Evolutionary conservation across 2,797 vertebrate species (phyloP), one percentile per base, ranked within the genome.

Genomic region (Tragopan temminckii): DNA sequence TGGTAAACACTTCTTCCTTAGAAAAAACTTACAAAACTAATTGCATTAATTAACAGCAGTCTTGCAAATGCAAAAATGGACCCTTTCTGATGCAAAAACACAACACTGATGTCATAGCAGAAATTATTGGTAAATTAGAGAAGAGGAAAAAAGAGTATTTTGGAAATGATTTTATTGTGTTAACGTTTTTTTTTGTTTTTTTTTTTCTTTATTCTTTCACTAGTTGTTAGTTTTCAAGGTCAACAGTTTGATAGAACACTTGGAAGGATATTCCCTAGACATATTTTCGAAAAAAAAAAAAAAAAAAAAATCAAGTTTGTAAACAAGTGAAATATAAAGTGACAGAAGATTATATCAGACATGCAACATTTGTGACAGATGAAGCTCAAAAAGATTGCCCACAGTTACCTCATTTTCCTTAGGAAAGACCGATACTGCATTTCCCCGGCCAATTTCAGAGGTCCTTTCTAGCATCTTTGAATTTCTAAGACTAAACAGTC

Each of bases 301-400:
- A 48, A 43, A 69, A 68, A 33, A 72, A 77, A 64, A 88, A 66
- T 52, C 20, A 31, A n/a, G 80, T 94, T 93, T 94, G 94, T 95
- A 96, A 96, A 94, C 91, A 96, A 95, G 91, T 68, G 53, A 95
- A 95, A 95, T 92, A 91, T 81, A 93, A 96, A 88, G 92, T 94
- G 90, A 95, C 95, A 97, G 94, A 91, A 81, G 52, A 91, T 78
- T 29, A 40, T 94, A 84, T 88, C 80, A 95, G 95, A 94, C 76
- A 80, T 74, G 24, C 74, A 94, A 95, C 43, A 80, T 84, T 96
- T 86, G 77, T 96, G 96, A 95, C 94, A 96, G 94, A 95, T 90
- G 85, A 91, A 93, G 63, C 75, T 95, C 80, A 83, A 63, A 88
- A 93, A 76, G 94, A 93, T 92, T 93, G 87, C 93, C 90, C 89